Conservation (phyloP, 2,888 invertebrate genomes). For the Dicranocentrus wangi region DNA sequence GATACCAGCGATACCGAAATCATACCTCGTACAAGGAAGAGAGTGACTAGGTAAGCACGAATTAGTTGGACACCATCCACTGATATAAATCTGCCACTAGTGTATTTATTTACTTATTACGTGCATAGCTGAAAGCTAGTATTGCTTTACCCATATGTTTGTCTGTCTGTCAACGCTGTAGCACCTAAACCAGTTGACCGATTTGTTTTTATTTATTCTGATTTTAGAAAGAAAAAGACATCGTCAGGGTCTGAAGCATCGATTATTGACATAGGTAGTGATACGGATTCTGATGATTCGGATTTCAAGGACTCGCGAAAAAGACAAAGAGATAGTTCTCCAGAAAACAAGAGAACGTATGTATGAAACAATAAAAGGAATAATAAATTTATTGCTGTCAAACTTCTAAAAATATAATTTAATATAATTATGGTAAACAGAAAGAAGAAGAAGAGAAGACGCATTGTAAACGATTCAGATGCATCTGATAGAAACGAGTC, state of each 20-base stretch:
- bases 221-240: neutral
- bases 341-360: constrained; percentile 29
- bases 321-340: constrained; percentile 29
- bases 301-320: constrained; percentile 41
- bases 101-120: neutral
- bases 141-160: neutral
- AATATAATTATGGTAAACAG: neutral
- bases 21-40: neutral
- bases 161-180: no score
- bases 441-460: constrained; percentile 49
- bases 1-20: neutral
- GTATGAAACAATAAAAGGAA: constrained; percentile 4
- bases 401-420: neutral
- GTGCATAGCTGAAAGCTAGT: neutral
- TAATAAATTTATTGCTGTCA: no score
- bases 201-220: neutral
- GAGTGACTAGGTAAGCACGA: neutral
- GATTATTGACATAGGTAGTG: neutral
- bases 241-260: neutral
- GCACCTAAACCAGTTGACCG: no score
- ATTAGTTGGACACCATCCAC: neutral
- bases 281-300: constrained; percentile 44
- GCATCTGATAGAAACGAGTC: constrained; percentile 27
- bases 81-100: neutral
- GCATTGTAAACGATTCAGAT: constrained; percentile 50